Base-by-base conservation (phyloP, 2,797 vertebrate genomes). In the Scomberomorus guttatus region DNA sequence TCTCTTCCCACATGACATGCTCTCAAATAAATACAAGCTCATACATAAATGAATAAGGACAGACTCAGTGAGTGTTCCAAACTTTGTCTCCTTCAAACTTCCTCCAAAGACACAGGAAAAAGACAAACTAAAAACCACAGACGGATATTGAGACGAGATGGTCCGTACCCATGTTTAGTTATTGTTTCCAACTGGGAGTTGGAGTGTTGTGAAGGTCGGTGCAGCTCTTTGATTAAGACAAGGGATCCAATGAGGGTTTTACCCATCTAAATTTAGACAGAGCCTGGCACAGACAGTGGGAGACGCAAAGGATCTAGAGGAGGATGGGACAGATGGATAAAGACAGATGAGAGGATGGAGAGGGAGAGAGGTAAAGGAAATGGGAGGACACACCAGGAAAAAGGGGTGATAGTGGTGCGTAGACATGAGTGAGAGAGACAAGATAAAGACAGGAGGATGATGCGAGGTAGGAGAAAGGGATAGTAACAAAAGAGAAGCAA, bases 181-280 rank as follows among this genome's bases (percentile, higher is more conserved):
- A 68, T 74, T 70, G 68, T 86, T 79, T 81, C 72, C 79, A 73
- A 12, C 59, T 32, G 78, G 75, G 83, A 73, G 25, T 24, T 63
- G 54, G 54, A 79, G 56, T 39, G 62, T 39, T 79, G 70, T 75
- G 84, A 91, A 90, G 83, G 83, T 88, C 65, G 55, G 71, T 37
- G 18, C 55, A 34, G 73, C 64, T 81, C 78, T 88, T 91, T 90
- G 79, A 87, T 89, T 88, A 85, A 89, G 50, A 87, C 56, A 1
- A 67, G 25, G 46, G 57, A 80, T 90, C 74, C 68, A 77, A 68
- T 17, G 72, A 77, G 72, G 69, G 68, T 85, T 90, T 90, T 84
- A 82, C 55, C 51, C 39, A 17, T 75, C 80, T 87, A 91, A 84
- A 90, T 87, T 80, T 88, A 91, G 76, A 76, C 48, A 15, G 24